Evolutionary conservation across 2,888 invertebrate species (phyloP), one percentile per base, ranked within the genome.

Genomic region (Pachydiplax longipennis): DNA sequence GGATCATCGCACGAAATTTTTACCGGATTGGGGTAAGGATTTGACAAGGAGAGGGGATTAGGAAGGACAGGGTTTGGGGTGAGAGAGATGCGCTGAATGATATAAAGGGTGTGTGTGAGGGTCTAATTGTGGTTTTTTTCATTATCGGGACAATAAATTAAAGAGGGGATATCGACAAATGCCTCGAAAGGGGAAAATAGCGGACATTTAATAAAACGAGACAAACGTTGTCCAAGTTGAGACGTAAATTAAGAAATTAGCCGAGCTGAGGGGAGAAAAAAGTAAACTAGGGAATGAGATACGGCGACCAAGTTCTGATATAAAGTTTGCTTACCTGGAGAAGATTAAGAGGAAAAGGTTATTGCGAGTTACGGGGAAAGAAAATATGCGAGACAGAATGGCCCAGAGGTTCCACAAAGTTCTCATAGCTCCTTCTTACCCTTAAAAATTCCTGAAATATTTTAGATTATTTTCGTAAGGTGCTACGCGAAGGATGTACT

Each of bases 91-190:
- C 10, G 8, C 22, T 8, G 65, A 65, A 65, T 65, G 65, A 65
- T 65, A 65, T 65, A 65, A 65, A 65, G 65, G 65, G n/a, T n/a
- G 61, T 35, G 65, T 58, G 35, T 1, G 37, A 65, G 83, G 58
- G 44, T 61, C 87, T 61, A 37, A 87, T 87, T 87, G 61, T 61
- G 87, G 87, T 87, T 87, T 73, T 73, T 73, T 87, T 87, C 37
- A 87, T 87, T 65, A 87, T 35, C 58, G 53, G 13, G 31, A 25
- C 73, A 31, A 73, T 73, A 73, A 73, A 73, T 73, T 31, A 3
- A 15, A 73, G 22, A 12, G 65, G 73, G 31, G 73, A 31, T 73
- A 25, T 73, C 73, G 73, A 73, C 73, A 31, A 73, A 25, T 2
- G 73, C 31, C 31, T 31, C 15, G 12, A 22, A 53, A 25, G 61